Base-by-base conservation (phyloP, 2,797 vertebrate species). In the Heterohyrax brucei region DNA sequence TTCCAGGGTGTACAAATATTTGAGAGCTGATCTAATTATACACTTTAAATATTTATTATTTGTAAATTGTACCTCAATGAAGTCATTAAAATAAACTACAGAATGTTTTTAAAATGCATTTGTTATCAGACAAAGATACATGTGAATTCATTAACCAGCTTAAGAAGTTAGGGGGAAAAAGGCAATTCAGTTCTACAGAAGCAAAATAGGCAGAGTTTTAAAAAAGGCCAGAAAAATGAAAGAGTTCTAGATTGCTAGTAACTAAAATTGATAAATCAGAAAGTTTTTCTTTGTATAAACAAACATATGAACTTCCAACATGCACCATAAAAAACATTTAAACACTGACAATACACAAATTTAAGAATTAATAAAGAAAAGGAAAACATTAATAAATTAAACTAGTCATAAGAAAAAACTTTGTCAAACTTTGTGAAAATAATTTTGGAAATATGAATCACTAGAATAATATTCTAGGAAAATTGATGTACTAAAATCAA, bases 161-260 rank as follows among this genome's bases (percentile, higher is more conserved):
- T 48, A 87, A 79, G 33, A 50, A 6, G 10, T 80, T 72, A 76
- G 44, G 61, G 80, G 93, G 46, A 50, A 26, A 92, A 53, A 4
- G 70, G 1, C 53, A 72, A 83, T 62, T 48, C 78, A 92, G 28
- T 64, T 8, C 4, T 83, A 39, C 83, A 14, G 30, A 86, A 75
- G 22, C 10, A 80, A 79, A 93, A 30, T 3, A 30, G 79, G 76
- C 46, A 39, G n/a, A 2, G 75, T 12, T n/a, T 64, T 53, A n/a
- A n/a, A 62, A 66, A 85, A 72, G 64, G n/a, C 16, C 5, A 92
- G 5, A 46, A 50, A 94, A 92, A 73, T 76, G 10, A 70, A 70
- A 87, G 4, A 26, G 46, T 77, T 66, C 13, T 50, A 94, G 24
- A 13, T 64, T 93, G 89, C 44, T 95, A 3, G 82, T 83, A 79